Base-by-base conservation (phyloP, 1,140 invertebrate genomes). In the Drosophila biarmipes region DNA sequence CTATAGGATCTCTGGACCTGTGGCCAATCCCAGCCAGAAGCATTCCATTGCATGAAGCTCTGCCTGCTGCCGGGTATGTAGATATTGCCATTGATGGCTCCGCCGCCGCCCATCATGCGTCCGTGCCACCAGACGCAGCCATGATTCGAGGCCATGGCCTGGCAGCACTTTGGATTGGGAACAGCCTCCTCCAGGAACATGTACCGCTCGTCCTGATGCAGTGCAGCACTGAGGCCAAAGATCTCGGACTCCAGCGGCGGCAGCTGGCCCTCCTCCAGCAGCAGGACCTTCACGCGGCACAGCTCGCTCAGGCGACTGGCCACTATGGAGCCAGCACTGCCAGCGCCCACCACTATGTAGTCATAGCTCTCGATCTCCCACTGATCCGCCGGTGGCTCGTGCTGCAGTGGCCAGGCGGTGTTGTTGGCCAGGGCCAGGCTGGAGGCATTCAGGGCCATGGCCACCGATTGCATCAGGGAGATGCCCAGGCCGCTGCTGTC, bases 31-130 rank as follows among this genome's bases (percentile, higher is more conserved):
- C 96, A 96, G 14, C 94, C 94, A 14, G 84, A 63, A 46, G 93
- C 92, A 6, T 93, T 93, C 91, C 96, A 97, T 45, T 85, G 78
- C 49, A 94, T 91, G 57, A 92, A 94, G 73, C 94, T 94, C 17
- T 71, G 62, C 2, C 92, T 93, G 90, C 96, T 95, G 2, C 96
- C 96, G 35, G 96, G 92, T 0, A 95, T 93, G 81, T 96, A 96
- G 31, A 96, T 94, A 93, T 96, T 96, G n/a, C 94, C 95, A 90
- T 96, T 96, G 6, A 96, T 85, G 8, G 94, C 94, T 12, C 94
- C 95, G 2, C 94, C 94, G 17, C 96, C 96, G 17, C 96, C 96
- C 58, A 95, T 78, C 52, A 95, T 94, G 75, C 94, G 94, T 0
- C 94, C 95, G 46, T 94, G 92, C 19, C 95, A 93, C 93, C 94